phyloP scores from a whole-genome alignment of 2,888 invertebrate species.

The Drosophila infuscata region DNA sequence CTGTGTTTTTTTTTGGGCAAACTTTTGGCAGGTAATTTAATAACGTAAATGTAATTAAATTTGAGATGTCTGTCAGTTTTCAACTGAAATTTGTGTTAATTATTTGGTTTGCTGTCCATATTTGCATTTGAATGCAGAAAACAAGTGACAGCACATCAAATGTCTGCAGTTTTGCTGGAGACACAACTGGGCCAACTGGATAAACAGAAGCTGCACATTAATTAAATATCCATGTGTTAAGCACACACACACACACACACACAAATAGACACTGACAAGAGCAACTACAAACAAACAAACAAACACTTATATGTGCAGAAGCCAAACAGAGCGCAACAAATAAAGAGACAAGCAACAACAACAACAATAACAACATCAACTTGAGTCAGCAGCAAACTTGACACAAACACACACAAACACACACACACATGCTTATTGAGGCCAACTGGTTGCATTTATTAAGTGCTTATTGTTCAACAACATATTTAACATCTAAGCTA shows the following conservation, averaged over 20 bases:
- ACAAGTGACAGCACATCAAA: constrained; percentile 47
- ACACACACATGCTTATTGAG: constrained; percentile 4
- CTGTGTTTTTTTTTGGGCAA: not conserved
- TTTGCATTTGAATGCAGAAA: constrained; percentile 56
- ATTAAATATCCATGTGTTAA: constrained; percentile 73
- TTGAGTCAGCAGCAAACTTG: constrained; percentile 40
- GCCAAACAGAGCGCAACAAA: constrained; percentile 78
- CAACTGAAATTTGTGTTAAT: constrained; percentile 54
- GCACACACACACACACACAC: constrained; percentile 27
- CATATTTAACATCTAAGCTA: constrained; percentile 75
- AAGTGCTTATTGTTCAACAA: constrained; percentile 55
- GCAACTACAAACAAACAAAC: constrained; percentile 46
- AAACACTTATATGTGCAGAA: constrained; percentile 52
- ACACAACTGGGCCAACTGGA: constrained; percentile 32
- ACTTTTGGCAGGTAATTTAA: not conserved
- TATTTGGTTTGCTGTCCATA: constrained; percentile 35
- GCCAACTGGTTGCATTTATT: constrained; percentile 38
- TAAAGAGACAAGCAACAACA: constrained; percentile 64
- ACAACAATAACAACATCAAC: not conserved
- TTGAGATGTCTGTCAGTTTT: not conserved
- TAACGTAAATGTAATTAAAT: constrained; percentile 10
- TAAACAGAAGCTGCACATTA: constrained; percentile 70
- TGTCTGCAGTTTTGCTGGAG: constrained; percentile 47
- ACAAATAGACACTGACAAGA: constrained; percentile 1
- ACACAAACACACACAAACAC: constrained; percentile 31